phyloP scores from a whole-genome alignment of 2,888 invertebrate genomes.

The Baronia brevicornis region DNA sequence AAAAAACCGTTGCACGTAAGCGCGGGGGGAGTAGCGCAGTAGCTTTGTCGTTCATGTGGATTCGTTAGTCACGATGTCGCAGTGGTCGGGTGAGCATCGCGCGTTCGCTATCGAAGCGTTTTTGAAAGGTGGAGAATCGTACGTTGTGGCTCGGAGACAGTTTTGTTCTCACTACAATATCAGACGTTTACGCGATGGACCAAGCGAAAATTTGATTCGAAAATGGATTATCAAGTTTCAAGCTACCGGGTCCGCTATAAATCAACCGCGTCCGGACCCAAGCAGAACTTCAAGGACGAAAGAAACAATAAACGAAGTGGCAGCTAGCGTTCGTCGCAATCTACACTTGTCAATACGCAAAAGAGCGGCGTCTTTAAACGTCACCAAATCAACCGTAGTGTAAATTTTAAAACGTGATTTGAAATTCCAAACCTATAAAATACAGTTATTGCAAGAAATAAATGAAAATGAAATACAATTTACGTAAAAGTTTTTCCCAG shows the following conservation, averaged over 20 bases:
- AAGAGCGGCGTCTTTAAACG: slow-evolving; percentile 11
- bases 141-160: slow-evolving; percentile 17
- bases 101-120: slow-evolving; percentile 19
- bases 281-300: background rate
- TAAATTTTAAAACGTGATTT: slow-evolving; percentile 10
- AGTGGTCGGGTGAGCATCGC: slow-evolving; percentile 11
- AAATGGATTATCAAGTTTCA: slow-evolving; percentile 1
- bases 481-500: slow-evolving; percentile 15
- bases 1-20: no score
- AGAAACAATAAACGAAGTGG: background rate
- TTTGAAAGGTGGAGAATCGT: slow-evolving; percentile 15
- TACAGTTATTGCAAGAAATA: slow-evolving; percentile 15
- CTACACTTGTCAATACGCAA: slow-evolving; percentile 18
- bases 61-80: slow-evolving; percentile 5
- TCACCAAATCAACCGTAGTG: slow-evolving; percentile 8
- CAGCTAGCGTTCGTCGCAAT: slow-evolving; percentile 17
- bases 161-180: slow-evolving; percentile 20
- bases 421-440: slow-evolving; percentile 7
- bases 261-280: background rate
- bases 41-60: no score
- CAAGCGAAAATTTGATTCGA: slow-evolving; percentile 11
- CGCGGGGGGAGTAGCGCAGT: no score
- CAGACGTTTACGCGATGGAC: slow-evolving; percentile 17
- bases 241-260: background rate
- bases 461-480: slow-evolving; percentile 10